A percentile compares a stretch with the other conserved stretches of the same genome.
These are phyloP conservation scores for Polypedilum vanderplanki DNA, from an alignment of 1,140 invertebrate species.

Conservation along the genomic window DNA sequence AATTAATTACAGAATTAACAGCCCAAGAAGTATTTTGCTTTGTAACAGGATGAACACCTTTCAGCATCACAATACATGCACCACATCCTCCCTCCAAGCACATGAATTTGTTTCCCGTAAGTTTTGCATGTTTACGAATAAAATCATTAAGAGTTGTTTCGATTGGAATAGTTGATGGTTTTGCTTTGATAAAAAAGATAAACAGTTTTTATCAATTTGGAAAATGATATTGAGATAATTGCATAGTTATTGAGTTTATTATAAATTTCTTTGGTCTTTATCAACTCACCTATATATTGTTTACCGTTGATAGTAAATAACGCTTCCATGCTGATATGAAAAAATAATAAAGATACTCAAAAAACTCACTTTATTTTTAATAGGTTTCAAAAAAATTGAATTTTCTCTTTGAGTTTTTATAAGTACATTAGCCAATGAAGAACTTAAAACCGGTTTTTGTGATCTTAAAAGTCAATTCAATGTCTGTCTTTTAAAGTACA, in stretches of 20 bases:
- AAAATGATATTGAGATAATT: not conserved
- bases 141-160: conserved; percentile 47
- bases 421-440: too few species aligned
- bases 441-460: too few species aligned
- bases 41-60: conserved; percentile 43
- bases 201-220: not conserved
- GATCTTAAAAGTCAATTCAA: too few species aligned
- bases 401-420: too few species aligned
- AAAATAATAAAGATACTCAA: too few species aligned
- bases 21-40: conserved; percentile 46
- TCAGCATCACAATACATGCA: conserved; percentile 54
- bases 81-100: conserved; percentile 64
- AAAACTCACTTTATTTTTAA: too few species aligned
- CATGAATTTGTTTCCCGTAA: conserved; percentile 56
- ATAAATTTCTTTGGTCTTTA: too few species aligned
- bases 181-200: not conserved
- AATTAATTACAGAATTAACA: conserved; percentile 59
- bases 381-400: too few species aligned
- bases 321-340: not conserved
- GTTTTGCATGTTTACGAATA: conserved; percentile 47
- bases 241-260: too few species aligned
- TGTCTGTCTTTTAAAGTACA: too few species aligned
- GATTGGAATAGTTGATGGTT: conserved; percentile 9
- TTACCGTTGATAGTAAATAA: not conserved
- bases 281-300: not conserved